phyloP scores from a whole-genome alignment of 2,113 vertebrate species.

The Verasper variegatus region DNA sequence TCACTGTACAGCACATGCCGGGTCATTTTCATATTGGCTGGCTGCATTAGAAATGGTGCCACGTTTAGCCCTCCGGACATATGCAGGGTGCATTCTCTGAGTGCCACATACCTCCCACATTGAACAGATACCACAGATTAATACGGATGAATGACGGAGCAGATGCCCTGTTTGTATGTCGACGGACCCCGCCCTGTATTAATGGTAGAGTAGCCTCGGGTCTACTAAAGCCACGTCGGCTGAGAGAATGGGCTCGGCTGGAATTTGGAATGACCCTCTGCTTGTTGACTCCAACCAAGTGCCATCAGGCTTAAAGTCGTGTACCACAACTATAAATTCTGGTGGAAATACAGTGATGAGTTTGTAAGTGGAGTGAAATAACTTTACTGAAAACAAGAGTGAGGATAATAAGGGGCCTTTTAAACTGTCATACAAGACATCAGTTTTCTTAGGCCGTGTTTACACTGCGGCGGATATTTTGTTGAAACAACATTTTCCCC shows the following conservation, averaged over 20 bases:
- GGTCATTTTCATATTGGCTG: slow-evolving; percentile 40
- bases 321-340: slow-evolving; percentile 36
- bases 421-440: too few species aligned
- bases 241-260: slow-evolving; percentile 15
- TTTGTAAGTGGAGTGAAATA: slow-evolving; percentile 22
- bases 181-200: slow-evolving; percentile 41
- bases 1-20: slow-evolving; percentile 44
- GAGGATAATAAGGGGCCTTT: neutral
- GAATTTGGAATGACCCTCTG: slow-evolving; percentile 21
- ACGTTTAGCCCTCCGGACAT: slow-evolving; percentile 62
- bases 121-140: slow-evolving; percentile 58
- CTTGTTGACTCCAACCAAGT: too few species aligned
- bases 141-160: slow-evolving; percentile 63
- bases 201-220: slow-evolving; percentile 41
- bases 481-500: too few species aligned
- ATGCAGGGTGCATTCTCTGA: slow-evolving; percentile 45
- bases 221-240: slow-evolving; percentile 40
- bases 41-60: slow-evolving; percentile 45
- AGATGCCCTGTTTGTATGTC: slow-evolving; percentile 33
- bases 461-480: too few species aligned
- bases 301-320: slow-evolving; percentile 16
- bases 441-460: too few species aligned
- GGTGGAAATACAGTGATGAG: slow-evolving; percentile 15
- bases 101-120: slow-evolving; percentile 54
- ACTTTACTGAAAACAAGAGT: neutral